phyloP scores from a whole-genome alignment of 2,113 vertebrate genomes.

The Chrysemys picta region DNA sequence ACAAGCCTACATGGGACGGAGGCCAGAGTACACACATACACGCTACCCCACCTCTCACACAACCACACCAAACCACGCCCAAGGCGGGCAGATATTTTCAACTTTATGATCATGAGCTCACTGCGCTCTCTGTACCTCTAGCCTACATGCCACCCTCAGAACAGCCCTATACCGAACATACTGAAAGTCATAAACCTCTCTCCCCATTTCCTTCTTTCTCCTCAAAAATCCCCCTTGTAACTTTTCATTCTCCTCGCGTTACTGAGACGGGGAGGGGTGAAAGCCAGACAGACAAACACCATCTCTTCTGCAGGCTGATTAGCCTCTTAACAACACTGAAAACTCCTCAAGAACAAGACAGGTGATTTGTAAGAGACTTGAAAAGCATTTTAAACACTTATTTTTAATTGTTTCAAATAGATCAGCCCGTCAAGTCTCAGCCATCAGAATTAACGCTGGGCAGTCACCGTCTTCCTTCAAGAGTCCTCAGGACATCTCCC shows the following conservation, averaged over 20 bases:
- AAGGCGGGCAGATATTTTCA: background rate
- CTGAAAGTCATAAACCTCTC: background rate
- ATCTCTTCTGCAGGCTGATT: background rate
- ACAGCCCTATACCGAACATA: background rate
- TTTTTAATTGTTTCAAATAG: background rate
- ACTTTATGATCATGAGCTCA: background rate
- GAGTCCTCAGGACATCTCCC: constrained; percentile 46
- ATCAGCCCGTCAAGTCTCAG: constrained; percentile 27
- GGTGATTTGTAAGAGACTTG: background rate
- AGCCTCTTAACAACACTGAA: background rate
- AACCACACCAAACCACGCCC: background rate
- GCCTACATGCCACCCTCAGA: background rate
- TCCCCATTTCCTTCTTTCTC: background rate
- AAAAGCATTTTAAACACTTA: background rate
- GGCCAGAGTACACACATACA: background rate
- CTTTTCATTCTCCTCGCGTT: fast-evolving
- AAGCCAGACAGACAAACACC: fast-evolving
- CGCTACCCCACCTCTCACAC: background rate
- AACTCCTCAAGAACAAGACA: background rate
- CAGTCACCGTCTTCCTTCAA: constrained; percentile 12
- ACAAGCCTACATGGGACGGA: background rate
- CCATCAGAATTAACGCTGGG: background rate
- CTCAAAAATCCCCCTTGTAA: background rate
- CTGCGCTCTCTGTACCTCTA: background rate
- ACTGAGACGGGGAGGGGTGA: fast-evolving